phyloP scores from a whole-genome alignment of 2,113 vertebrate genomes.

The Dicentrarchus labrax region DNA sequence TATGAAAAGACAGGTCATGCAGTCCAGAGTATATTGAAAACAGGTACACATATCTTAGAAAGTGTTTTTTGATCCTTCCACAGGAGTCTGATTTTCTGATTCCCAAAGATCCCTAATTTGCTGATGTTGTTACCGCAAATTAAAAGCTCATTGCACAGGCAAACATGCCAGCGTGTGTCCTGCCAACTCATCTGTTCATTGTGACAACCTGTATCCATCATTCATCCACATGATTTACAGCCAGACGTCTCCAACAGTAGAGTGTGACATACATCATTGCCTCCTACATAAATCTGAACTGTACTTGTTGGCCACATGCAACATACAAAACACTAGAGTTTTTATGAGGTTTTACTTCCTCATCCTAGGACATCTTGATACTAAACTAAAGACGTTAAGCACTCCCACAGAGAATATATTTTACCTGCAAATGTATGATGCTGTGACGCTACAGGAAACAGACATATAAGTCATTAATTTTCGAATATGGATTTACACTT shows the following conservation, averaged over 20 bases:
- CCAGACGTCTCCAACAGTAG: conserved; percentile 18
- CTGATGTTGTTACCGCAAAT: conserved; percentile 72
- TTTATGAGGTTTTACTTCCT: conserved; percentile 6
- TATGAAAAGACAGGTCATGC: not conserved
- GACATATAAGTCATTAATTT: conserved; percentile 26
- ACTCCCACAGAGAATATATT: conserved; percentile 6
- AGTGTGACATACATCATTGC: conserved; percentile 20
- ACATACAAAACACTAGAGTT: not conserved
- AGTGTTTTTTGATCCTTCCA: not conserved
- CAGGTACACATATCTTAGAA: not conserved
- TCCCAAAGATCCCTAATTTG: conserved; percentile 47
- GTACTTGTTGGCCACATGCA: conserved; percentile 18
- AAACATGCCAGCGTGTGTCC: conserved; percentile 53
- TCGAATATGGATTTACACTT: conserved; percentile 25
- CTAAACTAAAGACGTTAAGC: not conserved
- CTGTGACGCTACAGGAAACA: conserved; percentile 15
- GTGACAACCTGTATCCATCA: conserved; percentile 79
- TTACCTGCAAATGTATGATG: not conserved
- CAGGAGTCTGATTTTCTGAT: conserved; percentile 51
- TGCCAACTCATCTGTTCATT: conserved; percentile 76
- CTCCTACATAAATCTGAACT: conserved; percentile 29
- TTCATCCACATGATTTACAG: conserved; percentile 52
- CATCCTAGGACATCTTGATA: not conserved
- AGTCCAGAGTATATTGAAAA: not conserved
- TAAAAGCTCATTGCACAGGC: conserved; percentile 70